Percentiles rank a stretch among this genome's conserved stretches.
phyloP scores from a whole-genome alignment of 2,888 invertebrate genomes.

The Trichopria drosophilae region DNA sequence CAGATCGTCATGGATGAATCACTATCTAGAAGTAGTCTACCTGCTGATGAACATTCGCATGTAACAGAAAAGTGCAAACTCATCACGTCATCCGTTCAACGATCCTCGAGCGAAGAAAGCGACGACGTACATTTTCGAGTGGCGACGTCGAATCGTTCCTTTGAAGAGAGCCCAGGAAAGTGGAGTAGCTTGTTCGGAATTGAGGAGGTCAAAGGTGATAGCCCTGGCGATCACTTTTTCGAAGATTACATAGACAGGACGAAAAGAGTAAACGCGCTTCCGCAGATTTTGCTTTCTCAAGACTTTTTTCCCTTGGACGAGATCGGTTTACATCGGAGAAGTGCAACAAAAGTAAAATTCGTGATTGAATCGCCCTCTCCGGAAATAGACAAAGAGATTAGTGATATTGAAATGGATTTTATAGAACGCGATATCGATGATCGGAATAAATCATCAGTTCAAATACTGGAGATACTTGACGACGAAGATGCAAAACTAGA shows the following conservation, averaged over 20 bases:
- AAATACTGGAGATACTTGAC: slow-evolving; percentile 16
- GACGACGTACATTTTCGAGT: slow-evolving; percentile 48
- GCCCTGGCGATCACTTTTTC: slow-evolving; percentile 39
- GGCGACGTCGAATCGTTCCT: slow-evolving; percentile 51
- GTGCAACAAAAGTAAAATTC: slow-evolving; percentile 47
- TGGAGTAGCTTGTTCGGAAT: slow-evolving; percentile 37
- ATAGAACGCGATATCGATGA: slow-evolving; percentile 13
- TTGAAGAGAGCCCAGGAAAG: slow-evolving; percentile 45
- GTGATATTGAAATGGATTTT: slow-evolving; percentile 11
- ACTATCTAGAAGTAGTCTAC: slow-evolving; percentile 5
- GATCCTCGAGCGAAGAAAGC: slow-evolving; percentile 24
- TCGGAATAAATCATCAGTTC: not conserved
- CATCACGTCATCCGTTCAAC: slow-evolving; percentile 6
- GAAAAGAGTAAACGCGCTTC: slow-evolving; percentile 31
- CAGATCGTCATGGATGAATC: slow-evolving; percentile 46
- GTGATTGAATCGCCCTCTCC: slow-evolving; percentile 45
- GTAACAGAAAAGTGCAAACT: not conserved
- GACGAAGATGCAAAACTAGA: too few relatives aligned
- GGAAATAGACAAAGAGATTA: slow-evolving; percentile 32
- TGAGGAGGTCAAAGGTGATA: slow-evolving; percentile 19
- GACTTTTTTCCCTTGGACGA: slow-evolving; percentile 15
- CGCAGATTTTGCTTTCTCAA: slow-evolving; percentile 17
- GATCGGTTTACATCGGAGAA: too few relatives aligned
- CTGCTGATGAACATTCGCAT: not conserved
- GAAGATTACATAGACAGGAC: slow-evolving; percentile 51